Evolutionary conservation across 2,113 vertebrate species (phyloP).

Genomic region (Zonotrichia leucophrys): DNA sequence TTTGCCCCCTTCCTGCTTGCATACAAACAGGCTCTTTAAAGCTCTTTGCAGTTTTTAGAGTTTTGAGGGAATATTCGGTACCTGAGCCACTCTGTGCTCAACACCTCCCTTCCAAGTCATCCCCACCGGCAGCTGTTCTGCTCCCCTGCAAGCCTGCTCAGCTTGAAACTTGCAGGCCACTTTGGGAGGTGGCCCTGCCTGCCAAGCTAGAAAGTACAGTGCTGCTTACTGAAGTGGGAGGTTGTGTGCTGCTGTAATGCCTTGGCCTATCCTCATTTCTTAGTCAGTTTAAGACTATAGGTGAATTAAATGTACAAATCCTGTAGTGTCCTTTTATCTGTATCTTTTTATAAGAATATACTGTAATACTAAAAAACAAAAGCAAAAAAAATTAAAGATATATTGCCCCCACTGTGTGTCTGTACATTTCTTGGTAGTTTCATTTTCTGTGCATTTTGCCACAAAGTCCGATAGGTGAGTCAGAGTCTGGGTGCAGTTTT

Average conservation of each 20-base stretch:
- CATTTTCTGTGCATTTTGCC: background rate
- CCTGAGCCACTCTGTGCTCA: background rate
- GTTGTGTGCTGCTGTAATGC: conserved; percentile 66
- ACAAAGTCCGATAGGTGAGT: background rate
- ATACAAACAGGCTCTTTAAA: background rate
- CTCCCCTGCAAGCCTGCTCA: background rate
- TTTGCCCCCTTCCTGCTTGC: background rate
- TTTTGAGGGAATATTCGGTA: background rate
- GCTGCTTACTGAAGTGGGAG: conserved; percentile 27
- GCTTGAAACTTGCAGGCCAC: background rate
- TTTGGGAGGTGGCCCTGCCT: background rate
- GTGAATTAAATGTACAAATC: conserved; percentile 76
- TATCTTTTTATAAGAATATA: conserved; percentile 83
- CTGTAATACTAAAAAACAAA: conserved; percentile 79
- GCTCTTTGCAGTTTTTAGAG: background rate
- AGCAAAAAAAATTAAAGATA: conserved; percentile 75
- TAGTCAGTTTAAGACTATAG: conserved; percentile 68
- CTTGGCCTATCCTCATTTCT: conserved; percentile 72
- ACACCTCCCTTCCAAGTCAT: background rate
- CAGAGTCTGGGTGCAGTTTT: background rate
- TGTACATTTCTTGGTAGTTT: background rate
- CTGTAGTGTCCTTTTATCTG: conserved; percentile 71
- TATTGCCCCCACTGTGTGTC: conserved; percentile 55
- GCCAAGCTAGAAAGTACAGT: background rate
- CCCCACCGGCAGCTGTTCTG: background rate